Evolutionary conservation across 1,140 invertebrate species (phyloP).

Genomic region (Nebria ingens): DNA sequence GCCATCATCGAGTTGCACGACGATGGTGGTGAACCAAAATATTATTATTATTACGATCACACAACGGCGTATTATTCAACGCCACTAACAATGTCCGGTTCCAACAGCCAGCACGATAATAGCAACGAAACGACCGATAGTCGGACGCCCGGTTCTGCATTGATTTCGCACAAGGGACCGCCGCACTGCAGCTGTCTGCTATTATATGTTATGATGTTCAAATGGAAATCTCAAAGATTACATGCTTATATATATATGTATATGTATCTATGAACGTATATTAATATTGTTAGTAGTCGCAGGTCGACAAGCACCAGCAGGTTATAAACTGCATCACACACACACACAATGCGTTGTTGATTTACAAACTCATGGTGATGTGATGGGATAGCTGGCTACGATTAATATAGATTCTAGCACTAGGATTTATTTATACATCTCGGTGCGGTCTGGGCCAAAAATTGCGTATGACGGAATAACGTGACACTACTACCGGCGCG

Average conservation of each 20-base stretch:
- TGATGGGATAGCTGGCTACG: background rate
- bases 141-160: background rate
- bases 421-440: slow-evolving; percentile 7
- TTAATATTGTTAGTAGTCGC: no score
- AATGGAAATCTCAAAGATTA: background rate
- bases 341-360: background rate
- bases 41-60: background rate
- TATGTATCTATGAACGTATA: no score
- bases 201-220: background rate
- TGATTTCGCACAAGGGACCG: background rate
- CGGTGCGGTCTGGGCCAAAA: slow-evolving; percentile 5
- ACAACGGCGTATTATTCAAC: background rate
- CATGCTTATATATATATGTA: background rate
- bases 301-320: background rate
- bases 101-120: background rate
- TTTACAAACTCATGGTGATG: background rate
- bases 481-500: background rate
- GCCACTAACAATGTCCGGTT: background rate
- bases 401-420: slow-evolving; percentile 7
- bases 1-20: background rate
- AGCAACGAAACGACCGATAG: background rate
- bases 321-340: background rate
- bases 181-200: slow-evolving; percentile 6
- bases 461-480: background rate
- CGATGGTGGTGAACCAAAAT: no score